Evolutionary conservation across 2,888 invertebrate species (phyloP), one percentile per base, ranked within the genome.

Genomic region (Helleia helle): DNA sequence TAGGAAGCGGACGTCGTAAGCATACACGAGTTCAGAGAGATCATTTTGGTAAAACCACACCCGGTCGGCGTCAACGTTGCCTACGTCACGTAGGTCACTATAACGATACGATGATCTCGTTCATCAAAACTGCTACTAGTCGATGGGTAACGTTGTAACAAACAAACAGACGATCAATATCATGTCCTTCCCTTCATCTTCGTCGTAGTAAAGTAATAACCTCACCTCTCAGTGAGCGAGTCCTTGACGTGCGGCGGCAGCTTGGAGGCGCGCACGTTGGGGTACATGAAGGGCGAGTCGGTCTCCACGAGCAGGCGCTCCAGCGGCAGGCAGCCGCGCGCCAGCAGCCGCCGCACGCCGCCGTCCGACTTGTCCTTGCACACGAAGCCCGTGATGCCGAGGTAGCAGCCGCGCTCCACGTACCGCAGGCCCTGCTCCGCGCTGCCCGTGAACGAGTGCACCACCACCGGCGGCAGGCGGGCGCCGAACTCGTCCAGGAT

Each of bases 271-370:
- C 96, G 87, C 48, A 95, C 94, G 72, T 97, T 95, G 2, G 97
- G 96, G 71, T 95, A 97, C 96, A 97, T 96, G 65, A 96, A 97
- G 1, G 97, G 97, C 0, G 96, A 93, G 75, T 97, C 97, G 0
- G 96, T 96, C 75, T 97, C 96, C 3, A 97, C 92, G 43, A 97
- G 73, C 54, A 97, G 74, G 65, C 91, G 89, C 57, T 97, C 95
- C 51, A 97, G 65, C 0, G 96, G 95, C 58, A 96, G 86, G 39
- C 90, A 85, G 40, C 93, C 91, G 59, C 93, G 92, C 24, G 93
- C 92, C 25, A 97, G 70, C 47, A 96, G 79, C 64, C 93, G 90
- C 40, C 96, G 87, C 2, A 97, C 93, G 7, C 97, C 96, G 40
- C 93, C 92, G 62, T 95, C 95, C 4, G 95, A 93, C 75, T 96